Evolutionary conservation across 2,797 vertebrate genomes (phyloP).

Genomic region (Scolopax bukidnonensis): DNA sequence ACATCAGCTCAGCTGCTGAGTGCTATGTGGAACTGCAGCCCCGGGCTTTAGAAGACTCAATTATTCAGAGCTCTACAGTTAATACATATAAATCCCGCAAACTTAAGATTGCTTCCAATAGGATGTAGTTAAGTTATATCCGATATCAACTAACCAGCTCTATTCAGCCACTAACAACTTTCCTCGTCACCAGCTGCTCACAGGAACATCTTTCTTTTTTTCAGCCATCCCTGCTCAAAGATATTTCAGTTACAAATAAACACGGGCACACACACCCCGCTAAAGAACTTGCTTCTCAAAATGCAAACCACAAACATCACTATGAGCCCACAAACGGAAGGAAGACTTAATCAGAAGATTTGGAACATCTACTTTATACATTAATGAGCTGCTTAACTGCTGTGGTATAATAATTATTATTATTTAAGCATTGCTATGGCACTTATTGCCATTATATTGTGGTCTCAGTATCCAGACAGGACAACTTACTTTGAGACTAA

Average conservation of each 20-base stretch:
- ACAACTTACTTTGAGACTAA: neutral
- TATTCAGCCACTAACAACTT: neutral
- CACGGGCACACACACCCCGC: accelerated
- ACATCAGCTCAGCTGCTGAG: neutral
- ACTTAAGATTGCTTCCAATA: neutral
- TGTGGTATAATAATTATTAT: neutral
- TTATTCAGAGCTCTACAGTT: neutral
- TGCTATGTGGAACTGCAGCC: neutral
- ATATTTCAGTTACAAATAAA: neutral
- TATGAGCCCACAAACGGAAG: neutral
- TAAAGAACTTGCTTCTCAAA: neutral
- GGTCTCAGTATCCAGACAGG: neutral
- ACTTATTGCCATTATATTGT: neutral
- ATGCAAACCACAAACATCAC: neutral
- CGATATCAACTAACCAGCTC: neutral
- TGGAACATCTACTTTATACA: neutral
- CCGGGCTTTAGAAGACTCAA: neutral
- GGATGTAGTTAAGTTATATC: neutral
- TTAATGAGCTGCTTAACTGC: neutral
- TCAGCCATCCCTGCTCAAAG: neutral
- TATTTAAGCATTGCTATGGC: neutral
- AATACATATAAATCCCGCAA: neutral
- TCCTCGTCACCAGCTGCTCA: neutral
- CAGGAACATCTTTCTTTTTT: neutral
- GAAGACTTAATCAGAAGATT: neutral